Evolutionary conservation across 2,113 vertebrate species (phyloP).

Genomic region (Butorides virescens): DNA sequence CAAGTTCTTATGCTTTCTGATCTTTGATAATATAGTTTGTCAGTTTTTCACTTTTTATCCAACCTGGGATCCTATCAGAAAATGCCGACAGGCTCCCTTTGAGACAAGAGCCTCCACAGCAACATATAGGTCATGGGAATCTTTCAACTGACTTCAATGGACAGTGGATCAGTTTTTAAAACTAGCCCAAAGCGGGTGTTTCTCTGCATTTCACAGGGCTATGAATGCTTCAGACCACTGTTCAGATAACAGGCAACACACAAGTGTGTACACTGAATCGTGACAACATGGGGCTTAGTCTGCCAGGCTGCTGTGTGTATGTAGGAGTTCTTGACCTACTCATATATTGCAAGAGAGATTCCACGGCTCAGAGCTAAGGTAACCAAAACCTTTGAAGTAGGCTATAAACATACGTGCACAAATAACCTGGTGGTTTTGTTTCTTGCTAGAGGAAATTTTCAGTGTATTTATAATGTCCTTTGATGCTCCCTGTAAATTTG

Average conservation of each 20-base stretch:
- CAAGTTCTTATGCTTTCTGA: neutral
- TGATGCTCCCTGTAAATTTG: conserved; percentile 60
- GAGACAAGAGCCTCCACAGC: neutral
- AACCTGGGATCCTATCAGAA: neutral
- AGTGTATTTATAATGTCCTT: conserved; percentile 58
- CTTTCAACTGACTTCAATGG: neutral
- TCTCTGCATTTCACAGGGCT: neutral
- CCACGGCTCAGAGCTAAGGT: neutral
- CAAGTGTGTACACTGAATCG: neutral
- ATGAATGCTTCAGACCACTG: neutral
- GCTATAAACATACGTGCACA: conserved; percentile 37
- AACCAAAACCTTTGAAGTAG: conserved; percentile 53
- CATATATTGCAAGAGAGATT: conserved; percentile 15
- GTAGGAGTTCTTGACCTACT: neutral
- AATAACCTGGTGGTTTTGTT: conserved; percentile 16
- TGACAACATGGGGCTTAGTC: neutral
- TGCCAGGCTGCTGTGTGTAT: neutral
- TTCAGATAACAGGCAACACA: neutral
- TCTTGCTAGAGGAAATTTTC: conserved; percentile 57
- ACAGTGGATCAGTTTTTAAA: neutral
- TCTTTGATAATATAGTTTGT: conserved; percentile 11
- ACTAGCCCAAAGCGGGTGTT: neutral
- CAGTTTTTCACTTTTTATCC: conserved; percentile 8
- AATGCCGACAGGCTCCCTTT: neutral
- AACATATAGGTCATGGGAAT: conserved; percentile 27